These are phyloP conservation scores for Pocillopora grandis DNA, from an alignment of 92 coral and sea anemone species.

Conservation along the genomic window DNA sequence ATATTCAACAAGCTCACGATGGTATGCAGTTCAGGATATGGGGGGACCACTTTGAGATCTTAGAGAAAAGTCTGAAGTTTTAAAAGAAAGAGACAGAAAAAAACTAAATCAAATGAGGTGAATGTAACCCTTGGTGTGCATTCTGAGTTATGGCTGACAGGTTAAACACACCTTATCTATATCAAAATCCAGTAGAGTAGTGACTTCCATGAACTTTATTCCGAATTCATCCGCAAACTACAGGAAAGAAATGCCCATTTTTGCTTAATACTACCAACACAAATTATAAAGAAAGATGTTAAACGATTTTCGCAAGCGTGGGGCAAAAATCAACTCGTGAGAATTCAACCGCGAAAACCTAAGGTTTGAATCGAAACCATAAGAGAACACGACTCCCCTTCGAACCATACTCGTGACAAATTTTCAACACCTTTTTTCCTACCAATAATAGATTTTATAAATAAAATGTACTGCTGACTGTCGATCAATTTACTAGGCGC, in stretches of 20 bases:
- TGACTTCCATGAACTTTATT: constrained; percentile 10
- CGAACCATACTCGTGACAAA: too few relatives aligned
- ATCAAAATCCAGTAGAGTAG: neutral
- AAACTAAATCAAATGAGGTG: neutral
- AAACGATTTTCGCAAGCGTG: neutral
- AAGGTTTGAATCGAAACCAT: too few relatives aligned
- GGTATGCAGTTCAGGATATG: too few relatives aligned
- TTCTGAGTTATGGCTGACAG: neutral
- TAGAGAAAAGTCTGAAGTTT: neutral
- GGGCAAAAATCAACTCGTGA: neutral
- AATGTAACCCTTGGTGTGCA: too few relatives aligned
- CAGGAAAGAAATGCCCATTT: neutral
- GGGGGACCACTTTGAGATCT: too few relatives aligned
- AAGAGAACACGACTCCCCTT: too few relatives aligned
- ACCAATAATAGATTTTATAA: too few relatives aligned
- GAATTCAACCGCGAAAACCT: too few relatives aligned
- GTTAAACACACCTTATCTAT: neutral
- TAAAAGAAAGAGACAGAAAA: neutral
- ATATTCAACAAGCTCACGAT: too few relatives aligned
- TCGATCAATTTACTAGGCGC: too few relatives aligned
- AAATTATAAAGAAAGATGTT: neutral
- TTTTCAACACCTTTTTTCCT: too few relatives aligned
- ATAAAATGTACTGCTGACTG: too few relatives aligned
- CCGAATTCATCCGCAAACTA: neutral
- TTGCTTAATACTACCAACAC: neutral